These are phyloP conservation scores for Lepidocyrtoides sp. DNA, from an alignment of 2,888 invertebrate species.

Conservation along the genomic window DNA sequence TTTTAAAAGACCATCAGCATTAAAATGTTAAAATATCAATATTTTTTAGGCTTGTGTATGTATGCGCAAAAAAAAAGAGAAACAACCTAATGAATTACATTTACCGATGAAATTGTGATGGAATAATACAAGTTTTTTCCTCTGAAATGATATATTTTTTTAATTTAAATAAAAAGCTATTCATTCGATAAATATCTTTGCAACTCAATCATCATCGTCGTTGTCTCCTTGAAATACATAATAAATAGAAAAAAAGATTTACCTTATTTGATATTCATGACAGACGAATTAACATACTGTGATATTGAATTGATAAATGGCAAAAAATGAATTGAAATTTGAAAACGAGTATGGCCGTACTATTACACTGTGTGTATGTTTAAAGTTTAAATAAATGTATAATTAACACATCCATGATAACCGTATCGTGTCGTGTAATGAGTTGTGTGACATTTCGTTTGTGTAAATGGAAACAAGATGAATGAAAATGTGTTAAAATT, in stretches of 20 bases:
- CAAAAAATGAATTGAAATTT: neutral
- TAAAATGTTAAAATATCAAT: neutral
- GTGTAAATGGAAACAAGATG: neutral
- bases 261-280: slow-evolving; percentile 67
- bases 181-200: slow-evolving; percentile 14
- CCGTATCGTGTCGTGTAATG: neutral
- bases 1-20: slow-evolving; percentile 23
- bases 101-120: too few species aligned
- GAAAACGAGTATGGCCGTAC: neutral
- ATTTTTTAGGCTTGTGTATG: neutral
- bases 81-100: too few species aligned
- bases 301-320: slow-evolving; percentile 31
- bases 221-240: neutral
- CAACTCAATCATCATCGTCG: neutral
- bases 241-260: slow-evolving; percentile 16
- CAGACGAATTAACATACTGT: slow-evolving; percentile 42
- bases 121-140: neutral
- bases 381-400: too few species aligned
- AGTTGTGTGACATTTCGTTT: slow-evolving; percentile 6
- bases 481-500: slow-evolving; percentile 33
- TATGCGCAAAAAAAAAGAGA: neutral
- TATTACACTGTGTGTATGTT: neutral
- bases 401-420: too few species aligned
- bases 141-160: slow-evolving; percentile 32
- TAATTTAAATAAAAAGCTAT: slow-evolving; percentile 31